Evolutionary conservation across 2,797 vertebrate genomes (phyloP).

Genomic region (Myotis vivesi): DNA sequence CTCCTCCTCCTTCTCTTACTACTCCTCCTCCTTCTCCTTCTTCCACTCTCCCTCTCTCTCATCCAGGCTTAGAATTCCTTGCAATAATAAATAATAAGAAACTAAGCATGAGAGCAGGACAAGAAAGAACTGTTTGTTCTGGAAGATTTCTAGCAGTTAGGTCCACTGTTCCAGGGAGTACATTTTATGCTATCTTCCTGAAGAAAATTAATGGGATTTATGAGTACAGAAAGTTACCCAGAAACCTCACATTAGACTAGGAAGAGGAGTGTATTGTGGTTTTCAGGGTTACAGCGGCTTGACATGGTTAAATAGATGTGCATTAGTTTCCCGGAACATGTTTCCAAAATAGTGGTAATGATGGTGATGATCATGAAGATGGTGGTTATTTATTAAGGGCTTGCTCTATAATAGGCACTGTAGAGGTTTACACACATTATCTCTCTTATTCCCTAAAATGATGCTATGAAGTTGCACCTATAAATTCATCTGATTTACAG

Average conservation of each 20-base stretch:
- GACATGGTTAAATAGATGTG: not conserved
- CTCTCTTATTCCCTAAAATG: not conserved
- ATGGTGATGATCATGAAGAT: not conserved
- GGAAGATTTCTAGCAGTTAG: not conserved
- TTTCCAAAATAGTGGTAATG: not conserved
- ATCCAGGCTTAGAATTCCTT: not conserved
- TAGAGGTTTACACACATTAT: not conserved
- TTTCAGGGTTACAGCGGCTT: not conserved
- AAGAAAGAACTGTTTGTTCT: not conserved
- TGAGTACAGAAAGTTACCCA: not conserved
- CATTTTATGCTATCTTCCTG: not conserved
- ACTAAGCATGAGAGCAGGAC: not conserved
- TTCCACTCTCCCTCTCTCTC: not conserved
- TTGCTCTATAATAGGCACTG: not conserved
- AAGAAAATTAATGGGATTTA: not conserved
- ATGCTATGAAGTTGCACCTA: not conserved
- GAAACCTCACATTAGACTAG: not conserved
- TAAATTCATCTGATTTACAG: not conserved
- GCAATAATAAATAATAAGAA: not conserved
- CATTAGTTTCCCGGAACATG: not conserved
- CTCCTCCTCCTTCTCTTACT: not conserved
- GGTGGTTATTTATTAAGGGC: not conserved
- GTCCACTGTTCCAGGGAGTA: not conserved
- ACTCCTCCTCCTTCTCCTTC: not conserved
- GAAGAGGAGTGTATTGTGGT: not conserved